Conservation (phyloP, 2,797 vertebrate species). For the Borostomias antarcticus region DNA sequence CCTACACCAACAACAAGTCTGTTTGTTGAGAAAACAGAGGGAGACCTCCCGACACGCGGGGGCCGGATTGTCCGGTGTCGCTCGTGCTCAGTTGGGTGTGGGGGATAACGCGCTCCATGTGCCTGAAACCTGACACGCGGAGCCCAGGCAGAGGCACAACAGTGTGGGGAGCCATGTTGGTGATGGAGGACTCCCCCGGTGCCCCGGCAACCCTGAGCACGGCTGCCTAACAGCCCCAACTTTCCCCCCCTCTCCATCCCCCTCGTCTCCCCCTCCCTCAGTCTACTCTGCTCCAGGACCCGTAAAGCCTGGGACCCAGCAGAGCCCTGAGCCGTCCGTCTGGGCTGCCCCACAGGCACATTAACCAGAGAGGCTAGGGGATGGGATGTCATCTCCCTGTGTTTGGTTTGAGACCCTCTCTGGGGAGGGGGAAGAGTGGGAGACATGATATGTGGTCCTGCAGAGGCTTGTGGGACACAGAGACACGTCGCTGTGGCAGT, state of each 20-base stretch:
- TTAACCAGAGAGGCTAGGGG: neutral
- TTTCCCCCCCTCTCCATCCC: conserved; percentile 27
- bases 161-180: conserved; percentile 43
- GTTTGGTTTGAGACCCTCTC: conserved; percentile 12
- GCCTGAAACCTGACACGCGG: conserved; percentile 65
- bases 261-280: conserved; percentile 10
- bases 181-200: conserved; percentile 66
- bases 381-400: conserved; percentile 4
- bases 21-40: conserved; percentile 76
- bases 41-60: conserved; percentile 44
- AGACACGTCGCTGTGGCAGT: neutral
- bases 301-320: conserved; percentile 19
- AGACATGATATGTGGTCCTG: neutral
- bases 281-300: conserved; percentile 8
- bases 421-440: conserved; percentile 6
- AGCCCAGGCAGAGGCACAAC: conserved; percentile 36
- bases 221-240: conserved; percentile 44
- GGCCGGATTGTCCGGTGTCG: neutral
- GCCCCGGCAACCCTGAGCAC: conserved; percentile 50
- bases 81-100: conserved; percentile 8
- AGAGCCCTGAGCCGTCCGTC: conserved; percentile 16
- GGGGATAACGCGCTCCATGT: conserved; percentile 73
- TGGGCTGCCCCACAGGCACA: conserved; percentile 15
- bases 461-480: conserved; percentile 5
- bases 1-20: conserved; percentile 68